A percentile compares a stretch with the other conserved stretches of the same genome.
Conservation (phyloP, 2,797 vertebrate genomes). For the Lemur catta region DNA sequence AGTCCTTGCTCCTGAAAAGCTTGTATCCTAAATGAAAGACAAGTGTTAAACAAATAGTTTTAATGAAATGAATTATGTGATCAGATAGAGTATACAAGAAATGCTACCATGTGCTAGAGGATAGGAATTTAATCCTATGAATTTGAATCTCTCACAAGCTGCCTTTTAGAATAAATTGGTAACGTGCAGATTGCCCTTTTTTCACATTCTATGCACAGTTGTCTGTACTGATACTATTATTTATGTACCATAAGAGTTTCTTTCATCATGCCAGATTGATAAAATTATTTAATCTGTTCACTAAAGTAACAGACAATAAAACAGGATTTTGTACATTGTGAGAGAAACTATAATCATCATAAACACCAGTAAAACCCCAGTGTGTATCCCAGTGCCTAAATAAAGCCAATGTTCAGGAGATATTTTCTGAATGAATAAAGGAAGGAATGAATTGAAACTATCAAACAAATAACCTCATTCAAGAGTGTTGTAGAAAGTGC, state of each 20-base stretch:
- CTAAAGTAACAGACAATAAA: neutral
- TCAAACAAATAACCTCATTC: neutral
- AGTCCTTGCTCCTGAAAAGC: neutral
- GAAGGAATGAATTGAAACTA: neutral
- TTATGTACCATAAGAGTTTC: neutral
- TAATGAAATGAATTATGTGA: neutral
- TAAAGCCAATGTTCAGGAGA: neutral
- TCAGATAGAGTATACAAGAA: neutral
- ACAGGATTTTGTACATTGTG: neutral
- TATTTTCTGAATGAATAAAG: neutral
- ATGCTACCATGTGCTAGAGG: neutral
- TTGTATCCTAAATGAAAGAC: neutral
- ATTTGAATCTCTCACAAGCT: neutral
- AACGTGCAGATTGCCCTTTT: neutral
- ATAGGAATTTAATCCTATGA: neutral
- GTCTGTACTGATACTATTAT: neutral
- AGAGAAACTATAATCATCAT: neutral
- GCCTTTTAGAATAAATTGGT: neutral
- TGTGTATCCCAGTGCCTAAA: neutral
- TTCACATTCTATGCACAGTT: neutral
- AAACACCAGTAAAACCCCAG: neutral
- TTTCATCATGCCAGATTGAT: neutral
- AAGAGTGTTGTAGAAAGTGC: neutral
- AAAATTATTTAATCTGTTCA: conserved; percentile 1
- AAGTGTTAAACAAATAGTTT: neutral